A percentile compares a stretch with the other conserved stretches of the same genome.
Evolutionary conservation across 2,113 vertebrate species (phyloP).

Genomic region (Raja brachyura): DNA sequence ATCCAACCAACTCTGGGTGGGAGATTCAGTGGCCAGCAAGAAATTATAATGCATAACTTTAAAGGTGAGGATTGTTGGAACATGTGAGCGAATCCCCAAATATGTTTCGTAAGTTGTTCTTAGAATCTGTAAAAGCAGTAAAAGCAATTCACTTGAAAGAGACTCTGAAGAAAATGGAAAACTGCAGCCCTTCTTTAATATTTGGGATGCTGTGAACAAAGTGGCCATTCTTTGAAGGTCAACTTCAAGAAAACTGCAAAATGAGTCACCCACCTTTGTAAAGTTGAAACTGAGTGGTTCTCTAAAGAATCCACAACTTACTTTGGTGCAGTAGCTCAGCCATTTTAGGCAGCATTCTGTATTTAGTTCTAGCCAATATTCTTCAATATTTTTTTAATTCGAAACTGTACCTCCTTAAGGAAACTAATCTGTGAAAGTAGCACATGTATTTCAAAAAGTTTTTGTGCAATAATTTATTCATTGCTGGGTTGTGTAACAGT

Average conservation of each 20-base stretch:
- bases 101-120: background rate
- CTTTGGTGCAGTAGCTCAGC: background rate
- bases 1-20: background rate
- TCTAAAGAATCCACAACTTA: conserved; percentile 13
- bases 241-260: conserved; percentile 13
- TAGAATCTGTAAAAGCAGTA: background rate
- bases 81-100: background rate
- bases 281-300: background rate
- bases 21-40: background rate
- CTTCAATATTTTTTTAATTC: conserved; percentile 45
- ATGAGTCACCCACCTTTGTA: background rate
- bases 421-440: conserved; percentile 40
- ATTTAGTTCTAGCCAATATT: conserved; percentile 12
- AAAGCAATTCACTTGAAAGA: conserved; percentile 21
- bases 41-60: background rate
- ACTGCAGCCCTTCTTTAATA: background rate
- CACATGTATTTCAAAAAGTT: conserved; percentile 6
- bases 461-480: background rate
- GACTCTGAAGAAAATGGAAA: conserved; percentile 3
- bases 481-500: conserved; percentile 11
- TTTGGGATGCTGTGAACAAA: background rate
- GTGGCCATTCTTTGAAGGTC: background rate
- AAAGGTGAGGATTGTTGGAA: background rate
- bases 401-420: conserved; percentile 45
- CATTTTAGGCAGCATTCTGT: conserved; percentile 24